Conservation (phyloP, 2,113 vertebrate genomes). For the Girardinichthys multiradiatus region DNA sequence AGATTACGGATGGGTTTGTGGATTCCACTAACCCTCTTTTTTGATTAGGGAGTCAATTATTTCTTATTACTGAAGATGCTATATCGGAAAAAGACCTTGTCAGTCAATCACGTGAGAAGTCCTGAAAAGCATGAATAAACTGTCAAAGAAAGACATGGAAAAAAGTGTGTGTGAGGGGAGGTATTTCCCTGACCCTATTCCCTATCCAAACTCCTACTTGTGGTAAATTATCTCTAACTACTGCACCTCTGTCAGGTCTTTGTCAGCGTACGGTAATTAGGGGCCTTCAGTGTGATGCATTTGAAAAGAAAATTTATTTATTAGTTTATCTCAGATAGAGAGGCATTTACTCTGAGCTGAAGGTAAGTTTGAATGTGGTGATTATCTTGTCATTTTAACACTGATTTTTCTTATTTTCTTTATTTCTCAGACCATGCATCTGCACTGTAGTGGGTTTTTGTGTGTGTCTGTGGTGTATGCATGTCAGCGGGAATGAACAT, state of each 20-base stretch:
- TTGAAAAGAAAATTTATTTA: constrained; percentile 86
- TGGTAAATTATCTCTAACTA: constrained; percentile 85
- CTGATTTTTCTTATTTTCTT: constrained; percentile 41
- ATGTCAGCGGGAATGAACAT: constrained; percentile 19
- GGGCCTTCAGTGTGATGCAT: constrained; percentile 69
- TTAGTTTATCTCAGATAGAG: constrained; percentile 78
- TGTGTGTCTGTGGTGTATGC: constrained; percentile 24
- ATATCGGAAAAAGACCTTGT: constrained; percentile 82
- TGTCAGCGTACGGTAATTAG: constrained; percentile 82
- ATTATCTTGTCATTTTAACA: constrained; percentile 85
- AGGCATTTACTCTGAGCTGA: constrained; percentile 78
- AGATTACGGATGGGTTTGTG: constrained; percentile 80
- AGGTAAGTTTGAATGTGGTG: constrained; percentile 84
- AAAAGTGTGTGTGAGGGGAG: constrained; percentile 20
- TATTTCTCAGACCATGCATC: constrained; percentile 16
- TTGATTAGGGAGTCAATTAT: constrained; percentile 82
- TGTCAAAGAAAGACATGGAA: constrained; percentile 70
- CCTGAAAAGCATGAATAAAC: constrained; percentile 77
- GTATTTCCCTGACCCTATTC: constrained; percentile 71
- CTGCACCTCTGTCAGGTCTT: constrained; percentile 83
- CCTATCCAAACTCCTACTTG: constrained; percentile 76
- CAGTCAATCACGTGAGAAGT: constrained; percentile 82
- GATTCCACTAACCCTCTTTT: constrained; percentile 75
- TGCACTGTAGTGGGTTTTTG: constrained; percentile 11
- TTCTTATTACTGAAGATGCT: constrained; percentile 84